phyloP scores from a whole-genome alignment of 2,797 vertebrate species.

The Neoniphon sammara region DNA sequence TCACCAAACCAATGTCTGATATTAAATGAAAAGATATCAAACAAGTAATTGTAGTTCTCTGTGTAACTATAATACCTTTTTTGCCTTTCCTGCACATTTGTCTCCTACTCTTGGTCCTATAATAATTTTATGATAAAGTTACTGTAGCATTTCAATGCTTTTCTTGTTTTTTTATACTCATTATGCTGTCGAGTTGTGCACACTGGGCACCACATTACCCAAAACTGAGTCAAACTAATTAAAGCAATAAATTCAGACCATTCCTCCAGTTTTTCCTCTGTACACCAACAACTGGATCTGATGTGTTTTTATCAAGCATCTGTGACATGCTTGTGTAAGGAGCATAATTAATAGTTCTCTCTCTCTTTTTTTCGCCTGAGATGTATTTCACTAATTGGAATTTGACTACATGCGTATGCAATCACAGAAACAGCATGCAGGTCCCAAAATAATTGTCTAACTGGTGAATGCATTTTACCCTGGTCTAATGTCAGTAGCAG shows the following conservation, averaged over 20 bases:
- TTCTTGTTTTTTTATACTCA: too few species aligned
- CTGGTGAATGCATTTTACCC: not conserved
- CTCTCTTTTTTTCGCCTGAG: not conserved
- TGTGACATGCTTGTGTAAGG: not conserved
- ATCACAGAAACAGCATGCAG: not conserved
- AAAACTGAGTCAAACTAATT: too few species aligned
- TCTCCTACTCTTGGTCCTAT: too few species aligned
- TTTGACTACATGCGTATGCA: not conserved
- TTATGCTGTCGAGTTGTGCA: too few species aligned
- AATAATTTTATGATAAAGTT: too few species aligned
- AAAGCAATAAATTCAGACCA: too few species aligned
- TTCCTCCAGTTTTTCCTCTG: not conserved
- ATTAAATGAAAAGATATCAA: not conserved
- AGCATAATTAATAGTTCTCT: slow-evolving; percentile 12
- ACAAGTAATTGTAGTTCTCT: not conserved
- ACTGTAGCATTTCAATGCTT: too few species aligned
- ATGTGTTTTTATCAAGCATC: not conserved
- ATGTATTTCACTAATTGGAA: slow-evolving; percentile 5
- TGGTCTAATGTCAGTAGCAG: not conserved
- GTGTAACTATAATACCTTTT: too few species aligned
- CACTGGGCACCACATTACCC: too few species aligned
- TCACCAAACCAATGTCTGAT: not conserved
- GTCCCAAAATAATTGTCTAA: not conserved
- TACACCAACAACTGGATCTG: not conserved
- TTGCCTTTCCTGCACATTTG: too few species aligned